Base-by-base conservation (phyloP, 2,888 invertebrate genomes). In the Campoplex capitator region DNA sequence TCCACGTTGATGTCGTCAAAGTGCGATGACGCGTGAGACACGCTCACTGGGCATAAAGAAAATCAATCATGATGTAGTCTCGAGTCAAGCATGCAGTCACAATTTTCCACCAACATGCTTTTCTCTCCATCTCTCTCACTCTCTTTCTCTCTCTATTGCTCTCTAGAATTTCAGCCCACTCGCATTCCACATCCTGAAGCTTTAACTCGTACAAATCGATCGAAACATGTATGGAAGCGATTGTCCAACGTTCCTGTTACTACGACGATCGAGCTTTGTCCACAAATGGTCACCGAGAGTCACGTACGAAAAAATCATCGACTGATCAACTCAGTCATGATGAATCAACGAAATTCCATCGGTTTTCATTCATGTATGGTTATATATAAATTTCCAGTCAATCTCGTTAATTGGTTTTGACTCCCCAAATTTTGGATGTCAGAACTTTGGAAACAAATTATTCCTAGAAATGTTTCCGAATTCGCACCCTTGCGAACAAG, bases 11-110 rank as follows among this genome's bases (percentile, higher is more conserved):
- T 35, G n/a, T 67, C 51, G 85, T 71, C 56, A 38, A 79, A 87
- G 84, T 45, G 78, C 84, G 75, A 75, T 84, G 84, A 87, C 81
- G 87, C 84, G 87, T 70, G 68, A 75, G 42, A 82, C 65, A 70
- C 74, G 87, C 62, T 87, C 87, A 78, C 62, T 56, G 84, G 13
- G 75, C 84, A 82, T 77, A 84, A 87, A 74, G 81, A 86, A 78
- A 84, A 87, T 87, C 82, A 84, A 84, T 87, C 83, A 74, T 76
- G 80, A 28, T 11, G 35, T 16, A 13, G 68, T 77, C 76, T 48
- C 83, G 70, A 48, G 18, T 13, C 70, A 78, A 78, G 67, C 80
- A 51, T 54, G 58, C 56, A 62, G 71, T 67, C 32, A 54, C 70
- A 70, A 78, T 84, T 75, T 84, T 84, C 78, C 54, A 58, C 73